Conservation (phyloP, 2,113 vertebrate genomes). For the Dascyllus trimaculatus region DNA sequence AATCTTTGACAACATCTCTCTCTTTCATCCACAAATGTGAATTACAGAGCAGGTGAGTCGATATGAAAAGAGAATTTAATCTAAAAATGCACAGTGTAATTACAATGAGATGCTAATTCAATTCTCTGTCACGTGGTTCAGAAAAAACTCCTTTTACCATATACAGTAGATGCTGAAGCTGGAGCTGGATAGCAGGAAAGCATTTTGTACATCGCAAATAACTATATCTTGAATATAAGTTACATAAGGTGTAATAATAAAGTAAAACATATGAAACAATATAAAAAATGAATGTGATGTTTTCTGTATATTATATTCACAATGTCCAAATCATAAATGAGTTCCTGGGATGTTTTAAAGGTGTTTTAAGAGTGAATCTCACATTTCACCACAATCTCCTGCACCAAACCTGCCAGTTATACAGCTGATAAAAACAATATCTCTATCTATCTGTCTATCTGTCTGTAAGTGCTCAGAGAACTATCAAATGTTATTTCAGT, state of each 20-base stretch:
- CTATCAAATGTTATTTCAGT: background rate
- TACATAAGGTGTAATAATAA: too few species aligned
- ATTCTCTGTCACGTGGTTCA: conserved; percentile 33
- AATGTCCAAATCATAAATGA: too few species aligned
- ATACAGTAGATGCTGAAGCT: background rate
- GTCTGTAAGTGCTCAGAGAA: background rate
- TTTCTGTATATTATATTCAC: too few species aligned
- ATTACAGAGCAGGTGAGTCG: conserved; percentile 15
- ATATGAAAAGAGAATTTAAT: conserved; percentile 48
- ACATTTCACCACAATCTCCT: too few species aligned
- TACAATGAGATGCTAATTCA: conserved; percentile 39
- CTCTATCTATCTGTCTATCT: background rate
- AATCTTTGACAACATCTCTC: conserved; percentile 37
- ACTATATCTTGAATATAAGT: too few species aligned
- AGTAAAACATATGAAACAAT: background rate
- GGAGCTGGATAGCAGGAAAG: background rate
- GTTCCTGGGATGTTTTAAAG: too few species aligned
- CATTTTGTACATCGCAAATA: background rate
- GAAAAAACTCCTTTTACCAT: conserved; percentile 19
- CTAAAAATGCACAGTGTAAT: conserved; percentile 47
- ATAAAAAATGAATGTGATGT: too few species aligned
- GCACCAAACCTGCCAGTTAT: background rate
- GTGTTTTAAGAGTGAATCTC: too few species aligned
- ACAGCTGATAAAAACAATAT: background rate
- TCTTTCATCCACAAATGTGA: conserved; percentile 52